Evolutionary conservation across 2,888 invertebrate species (phyloP), one percentile per base, ranked within the genome.

Genomic region (Oeneis ivallda): DNA sequence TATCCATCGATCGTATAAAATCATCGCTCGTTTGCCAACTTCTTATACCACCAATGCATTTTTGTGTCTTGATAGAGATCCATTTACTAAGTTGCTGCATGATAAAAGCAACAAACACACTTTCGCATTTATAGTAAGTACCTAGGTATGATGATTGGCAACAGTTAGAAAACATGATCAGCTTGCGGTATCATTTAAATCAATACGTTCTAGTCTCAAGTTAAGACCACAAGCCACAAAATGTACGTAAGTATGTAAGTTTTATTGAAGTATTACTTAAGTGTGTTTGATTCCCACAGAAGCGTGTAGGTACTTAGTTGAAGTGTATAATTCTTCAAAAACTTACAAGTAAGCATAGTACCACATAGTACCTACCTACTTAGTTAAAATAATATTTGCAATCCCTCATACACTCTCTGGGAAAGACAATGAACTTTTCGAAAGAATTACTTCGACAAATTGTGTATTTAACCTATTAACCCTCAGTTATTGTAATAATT

Each of bases 111-210:
- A 26, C 26, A 26, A 26, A 26, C 26, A 26, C 1, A 26, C 26
- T 26, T 26, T 26, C 26, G 2, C 26, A 26, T 26, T 26, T 26
- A 26, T 37, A 37, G 7, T 37, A 37, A 37, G 37, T 37, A 34
- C 6, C 6, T 5, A 0, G 37, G 4, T 37, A 49, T 15, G n/a
- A 47, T 3, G 0, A 32, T 11, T 49, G 19, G 37, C 60, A 60
- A 37, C 59, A 68, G 69, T 65, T 70, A 64, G 68, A 71, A 47
- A 70, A 71, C 52, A 50, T 41, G 68, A 69, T 69, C 63, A 63
- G 68, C 66, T 70, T 72, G 72, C 57, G 72, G 71, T 72, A 52
- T 47, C 63, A 60, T 67, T 62, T 65, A 66, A 68, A 62, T 47
- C 56, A 63, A 64, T 64, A 47, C 47, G 15, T 64, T n/a, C 50